A percentile compares a stretch with the other conserved stretches of the same genome.
phyloP scores from a whole-genome alignment of 1,140 invertebrate genomes.

The Drosophila aff. region DNA sequence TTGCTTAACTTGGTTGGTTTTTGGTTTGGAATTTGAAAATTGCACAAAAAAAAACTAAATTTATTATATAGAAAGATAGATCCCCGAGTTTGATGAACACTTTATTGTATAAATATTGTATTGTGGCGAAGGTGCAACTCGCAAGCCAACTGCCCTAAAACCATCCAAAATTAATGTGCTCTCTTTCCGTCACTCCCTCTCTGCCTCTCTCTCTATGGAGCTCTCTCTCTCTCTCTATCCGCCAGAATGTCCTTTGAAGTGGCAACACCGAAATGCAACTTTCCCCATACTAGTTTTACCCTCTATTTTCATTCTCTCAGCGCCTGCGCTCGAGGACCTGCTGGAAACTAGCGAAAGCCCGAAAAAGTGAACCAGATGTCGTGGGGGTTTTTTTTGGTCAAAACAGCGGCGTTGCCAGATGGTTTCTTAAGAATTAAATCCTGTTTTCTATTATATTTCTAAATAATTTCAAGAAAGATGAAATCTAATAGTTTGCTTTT shows the following conservation, averaged over 20 bases:
- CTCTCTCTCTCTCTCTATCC: slow-evolving; percentile 19
- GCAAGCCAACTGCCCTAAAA: slow-evolving; percentile 63
- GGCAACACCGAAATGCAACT: slow-evolving; percentile 47
- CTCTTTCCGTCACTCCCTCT: slow-evolving; percentile 22
- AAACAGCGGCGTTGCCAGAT: slow-evolving; percentile 22
- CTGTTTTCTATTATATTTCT: neutral
- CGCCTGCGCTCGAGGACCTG: slow-evolving; percentile 23
- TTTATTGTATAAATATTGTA: slow-evolving; percentile 62
- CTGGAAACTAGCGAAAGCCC: slow-evolving; percentile 34
- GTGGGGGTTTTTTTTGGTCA: neutral
- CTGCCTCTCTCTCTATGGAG: neutral
- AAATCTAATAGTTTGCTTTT: neutral
- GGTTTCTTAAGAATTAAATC: neutral
- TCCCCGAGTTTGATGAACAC: slow-evolving; percentile 79
- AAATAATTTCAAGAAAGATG: neutral
- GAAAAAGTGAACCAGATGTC: slow-evolving; percentile 41
- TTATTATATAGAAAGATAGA: slow-evolving; percentile 23
- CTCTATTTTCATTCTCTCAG: slow-evolving; percentile 32
- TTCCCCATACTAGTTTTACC: slow-evolving; percentile 44
- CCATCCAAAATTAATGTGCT: slow-evolving; percentile 64
- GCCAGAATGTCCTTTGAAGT: slow-evolving; percentile 35
- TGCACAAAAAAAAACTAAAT: slow-evolving; percentile 12
- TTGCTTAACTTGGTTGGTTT: slow-evolving; percentile 15
- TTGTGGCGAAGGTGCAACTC: slow-evolving; percentile 47
- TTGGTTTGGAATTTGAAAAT: slow-evolving; percentile 14